These are phyloP conservation scores for Chrysopa pallens DNA, from an alignment of 1,140 invertebrate genomes.

Conservation along the genomic window DNA sequence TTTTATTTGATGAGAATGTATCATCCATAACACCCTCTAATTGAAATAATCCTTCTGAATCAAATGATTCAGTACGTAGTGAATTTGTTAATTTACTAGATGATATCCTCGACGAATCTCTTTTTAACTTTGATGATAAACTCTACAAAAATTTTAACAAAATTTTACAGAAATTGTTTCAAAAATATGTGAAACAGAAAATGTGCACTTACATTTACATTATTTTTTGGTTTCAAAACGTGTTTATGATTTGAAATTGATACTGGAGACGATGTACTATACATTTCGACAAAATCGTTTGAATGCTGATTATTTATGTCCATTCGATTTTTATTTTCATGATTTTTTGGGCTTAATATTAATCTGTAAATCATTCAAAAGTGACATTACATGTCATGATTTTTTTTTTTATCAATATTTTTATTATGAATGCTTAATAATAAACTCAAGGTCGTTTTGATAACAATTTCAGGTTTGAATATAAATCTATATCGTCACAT, in stretches of 20 bases:
- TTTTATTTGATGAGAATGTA: conserved; percentile 9
- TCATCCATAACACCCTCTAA: conserved; percentile 31
- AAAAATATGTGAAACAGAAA: too few species aligned
- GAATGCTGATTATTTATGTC: too few species aligned
- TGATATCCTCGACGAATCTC: conserved; percentile 8
- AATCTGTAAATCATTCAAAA: conserved; percentile 8
- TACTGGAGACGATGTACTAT: too few species aligned
- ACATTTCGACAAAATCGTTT: too few species aligned
- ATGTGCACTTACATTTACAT: too few species aligned
- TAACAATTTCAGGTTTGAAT: not conserved
- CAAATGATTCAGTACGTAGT: conserved; percentile 14
- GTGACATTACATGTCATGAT: not conserved
- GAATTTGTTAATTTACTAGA: conserved; percentile 1
- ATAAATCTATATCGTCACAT: not conserved
- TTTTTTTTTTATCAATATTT: not conserved
- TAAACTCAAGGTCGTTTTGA: not conserved
- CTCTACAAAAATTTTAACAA: too few species aligned
- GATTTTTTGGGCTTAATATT: not conserved
- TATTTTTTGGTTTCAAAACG: too few species aligned
- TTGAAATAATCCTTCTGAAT: conserved; percentile 29
- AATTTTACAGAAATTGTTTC: too few species aligned
- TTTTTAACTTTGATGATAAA: too few species aligned
- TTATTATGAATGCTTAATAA: not conserved
- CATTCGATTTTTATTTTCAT: not conserved
- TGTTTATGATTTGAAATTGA: too few species aligned